Base-by-base conservation (phyloP, 2,888 invertebrate genomes). In the Sceliomorpha sp. region DNA sequence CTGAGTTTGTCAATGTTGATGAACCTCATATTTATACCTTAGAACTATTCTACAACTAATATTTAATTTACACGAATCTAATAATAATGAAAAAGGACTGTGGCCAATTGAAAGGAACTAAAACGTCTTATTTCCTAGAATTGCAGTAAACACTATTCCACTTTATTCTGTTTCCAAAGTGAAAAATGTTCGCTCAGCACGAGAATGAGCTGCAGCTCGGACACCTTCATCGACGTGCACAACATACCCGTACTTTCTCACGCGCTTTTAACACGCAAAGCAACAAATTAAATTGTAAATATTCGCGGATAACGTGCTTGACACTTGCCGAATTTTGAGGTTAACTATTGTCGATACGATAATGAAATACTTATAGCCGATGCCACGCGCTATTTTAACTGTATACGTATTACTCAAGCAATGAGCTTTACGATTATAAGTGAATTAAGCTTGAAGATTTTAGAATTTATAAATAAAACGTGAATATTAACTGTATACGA, bases 1-100 rank as follows among this genome's bases (percentile, higher is more conserved):
- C n/a, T 85, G 70, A 94, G 89, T 87, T 92, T 92, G 9, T 90
- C 88, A 2, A 89, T 84, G 72, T 89, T 90, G 34, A 93, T 89
- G 2, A 90, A 84, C 79, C 91, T 90, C 93, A 93, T 93, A 69
- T 80, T 89, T 40, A 17, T 8, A 10, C 20, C n/a, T 29, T 9
- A n/a, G 10, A 36, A 36, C 12, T 34, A 8, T 34, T 34, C 24
- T 0, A 6, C n/a, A 39, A 5, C 34, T 14, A 13, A 13, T 20
- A 29, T 5, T 20, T 31, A n/a, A 9, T 13, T 10, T 37, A 50
- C 29, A 31, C 20, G 20, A 20, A 7, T 3, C 20, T 29, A 51
- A 39, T 10, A 17, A 9, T 29, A 45, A 17, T 2, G 8, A 5
- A 29, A 8, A 29, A 29, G 8, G 29, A n/a, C 9, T 29, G 1